Base-by-base conservation (phyloP, 2,888 invertebrate genomes). In the Parnassius mnemosyne region DNA sequence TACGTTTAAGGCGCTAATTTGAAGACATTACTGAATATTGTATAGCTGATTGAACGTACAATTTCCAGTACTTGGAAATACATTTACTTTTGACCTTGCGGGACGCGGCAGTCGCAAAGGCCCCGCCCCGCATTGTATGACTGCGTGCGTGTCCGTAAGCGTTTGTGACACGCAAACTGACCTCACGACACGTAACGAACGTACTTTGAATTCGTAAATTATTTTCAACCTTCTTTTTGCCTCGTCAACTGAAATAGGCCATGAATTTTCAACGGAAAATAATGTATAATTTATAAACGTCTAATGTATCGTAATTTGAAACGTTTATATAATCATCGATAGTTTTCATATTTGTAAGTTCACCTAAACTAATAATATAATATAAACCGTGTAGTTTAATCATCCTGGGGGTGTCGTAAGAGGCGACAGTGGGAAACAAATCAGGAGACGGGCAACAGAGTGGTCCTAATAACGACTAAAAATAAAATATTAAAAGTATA, bases 81-180 rank as follows among this genome's bases (percentile, higher is more conserved):
- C 74, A 78, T 83, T 34, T 79, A 79, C 72, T 78, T 75, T 63
- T 67, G 69, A 71, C 72, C 73, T 72, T 72, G 66, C 42, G 42
- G 68, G 64, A 61, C 71, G 72, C 62, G 80, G 78, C 80, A 78
- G 79, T 72, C 72, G 67, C 68, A 63, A 67, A 68, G 64, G 69
- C 75, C 74, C 71, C 75, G 74, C 79, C 80, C 75, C 69, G 65
- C 69, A 72, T 77, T 79, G 63, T 60, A 74, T 71, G 72, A 68
- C 66, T 60, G 62, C 65, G 69, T 69, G 70, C 71, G 71, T 68
- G 71, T 66, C 61, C 66, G 66, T 68, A 69, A 69, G 69, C 65
- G 66, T 65, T 69, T 60, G 66, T 60, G 62, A 57, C 74, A 74
- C 74, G 73, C 74, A 60, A 72, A 65, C 69, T 69, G 66, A 66